Base-by-base conservation (phyloP, 2,113 vertebrate species). In the Pimephales promelas region DNA sequence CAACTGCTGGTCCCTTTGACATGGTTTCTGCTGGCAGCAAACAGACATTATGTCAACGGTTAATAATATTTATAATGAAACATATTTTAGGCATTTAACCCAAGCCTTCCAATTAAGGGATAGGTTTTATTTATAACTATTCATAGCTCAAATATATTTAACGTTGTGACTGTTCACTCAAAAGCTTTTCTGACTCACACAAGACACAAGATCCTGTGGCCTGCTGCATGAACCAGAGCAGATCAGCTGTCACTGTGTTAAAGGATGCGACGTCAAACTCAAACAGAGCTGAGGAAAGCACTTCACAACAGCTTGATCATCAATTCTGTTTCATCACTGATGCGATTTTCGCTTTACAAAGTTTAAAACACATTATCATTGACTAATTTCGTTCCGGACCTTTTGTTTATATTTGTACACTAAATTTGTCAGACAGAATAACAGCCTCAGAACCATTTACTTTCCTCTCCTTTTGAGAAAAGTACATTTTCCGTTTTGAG, bases 1-100 rank as follows among this genome's bases (percentile, higher is more conserved):
- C 64, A 40, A 98, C 95, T 1, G 96, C 96, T 88, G 95, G 95
- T 94, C 94, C 95, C 59, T 95, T 96, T 13, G 96, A 95, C 97
- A 97, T 98, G 84, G 64, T 89, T 83, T 45, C 86, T 91, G 71
- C 36, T 20, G 11, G 20, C 31, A 45, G 56, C 36, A 45, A 45
- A 61, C n/a, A 43, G 16, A 40, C 31, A 72, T 72, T 13, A 57
- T 7, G 7, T 5, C 36, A 26, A 5, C 2, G 11, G 13, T 43
- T 45, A 78, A 61, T 26, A 61, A n/a, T n/a, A n/a, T 26, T 43
- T 36, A 45, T 26, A 3, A 40, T 16, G 14, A 6, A 26, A 43
- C 24, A 57, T 24, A n/a, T n/a, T 57, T 16, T 36, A 57, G 8
- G 73, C 74, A 24, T 59, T 8, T 22, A 34, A 62, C 20, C 40